A percentile compares a stretch with the other conserved stretches of the same genome.
Evolutionary conservation across 1,140 invertebrate species (phyloP).

Genomic region (Heliothis virescens): DNA sequence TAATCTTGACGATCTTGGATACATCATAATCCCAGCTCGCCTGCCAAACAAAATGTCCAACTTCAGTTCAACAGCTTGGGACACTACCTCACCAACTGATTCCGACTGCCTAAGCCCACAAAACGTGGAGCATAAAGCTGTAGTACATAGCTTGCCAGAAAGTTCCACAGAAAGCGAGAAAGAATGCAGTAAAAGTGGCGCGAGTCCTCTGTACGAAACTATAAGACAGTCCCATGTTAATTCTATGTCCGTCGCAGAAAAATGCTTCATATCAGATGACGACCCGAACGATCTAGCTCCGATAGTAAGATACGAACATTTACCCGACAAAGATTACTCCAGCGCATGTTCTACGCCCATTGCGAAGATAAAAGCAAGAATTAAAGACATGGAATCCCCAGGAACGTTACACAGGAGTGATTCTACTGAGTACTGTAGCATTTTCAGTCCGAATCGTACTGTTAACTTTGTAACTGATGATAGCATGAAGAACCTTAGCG

Average conservation of each 20-base stretch:
- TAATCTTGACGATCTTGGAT: slow-evolving; percentile 73
- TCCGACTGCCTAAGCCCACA: slow-evolving; percentile 71
- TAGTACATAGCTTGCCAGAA: slow-evolving; percentile 62
- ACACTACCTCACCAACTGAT: slow-evolving; percentile 69
- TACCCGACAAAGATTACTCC: slow-evolving; percentile 69
- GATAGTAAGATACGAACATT: slow-evolving; percentile 60
- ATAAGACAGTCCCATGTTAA: slow-evolving; percentile 60
- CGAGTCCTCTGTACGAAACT: slow-evolving; percentile 69
- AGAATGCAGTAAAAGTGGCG: slow-evolving; percentile 58
- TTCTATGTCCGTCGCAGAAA: slow-evolving; percentile 57
- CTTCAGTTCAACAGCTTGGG: slow-evolving; percentile 68
- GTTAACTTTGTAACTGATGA: slow-evolving; percentile 64
- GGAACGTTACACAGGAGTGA: slow-evolving; percentile 79
- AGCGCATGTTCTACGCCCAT: slow-evolving; percentile 80
- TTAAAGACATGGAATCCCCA: slow-evolving; percentile 74
- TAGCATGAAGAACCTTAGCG: slow-evolving; percentile 63
- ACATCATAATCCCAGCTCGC: slow-evolving; percentile 74
- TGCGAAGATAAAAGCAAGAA: slow-evolving; percentile 67
- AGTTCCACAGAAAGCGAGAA: slow-evolving; percentile 66
- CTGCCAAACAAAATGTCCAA: slow-evolving; percentile 65
- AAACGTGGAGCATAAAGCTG: slow-evolving; percentile 66
- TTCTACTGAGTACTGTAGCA: slow-evolving; percentile 84
- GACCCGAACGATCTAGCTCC: slow-evolving; percentile 50
- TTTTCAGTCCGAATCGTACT: slow-evolving; percentile 77
- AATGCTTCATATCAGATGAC: slow-evolving; percentile 67